phyloP scores from a whole-genome alignment of 2,113 vertebrate species.

The Ranitomeya imitator region DNA sequence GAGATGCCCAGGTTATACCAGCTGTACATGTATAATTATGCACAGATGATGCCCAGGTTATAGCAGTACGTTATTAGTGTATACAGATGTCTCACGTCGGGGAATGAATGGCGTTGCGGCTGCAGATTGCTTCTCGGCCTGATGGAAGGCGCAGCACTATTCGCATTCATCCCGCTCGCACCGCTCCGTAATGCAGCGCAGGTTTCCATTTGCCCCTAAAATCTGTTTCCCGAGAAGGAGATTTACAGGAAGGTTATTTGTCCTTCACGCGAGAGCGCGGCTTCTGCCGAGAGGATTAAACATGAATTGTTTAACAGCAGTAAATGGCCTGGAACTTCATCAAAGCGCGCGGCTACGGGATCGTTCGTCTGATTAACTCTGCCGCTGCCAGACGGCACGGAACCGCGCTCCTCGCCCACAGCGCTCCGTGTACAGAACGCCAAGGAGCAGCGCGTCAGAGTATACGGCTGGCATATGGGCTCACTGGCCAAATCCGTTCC shows the following conservation, averaged over 20 bases:
- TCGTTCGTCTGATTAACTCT: constrained; percentile 37
- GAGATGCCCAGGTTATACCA: too few species aligned
- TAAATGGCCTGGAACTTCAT: constrained; percentile 50
- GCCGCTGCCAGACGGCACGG: not conserved
- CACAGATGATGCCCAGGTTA: not conserved
- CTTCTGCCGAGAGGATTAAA: constrained; percentile 29
- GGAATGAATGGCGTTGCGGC: not conserved
- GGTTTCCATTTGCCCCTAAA: constrained; percentile 31
- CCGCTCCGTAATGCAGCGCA: not conserved
- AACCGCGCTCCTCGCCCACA: not conserved
- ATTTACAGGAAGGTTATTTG: constrained; percentile 43
- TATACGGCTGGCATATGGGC: not conserved
- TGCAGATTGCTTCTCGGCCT: not conserved
- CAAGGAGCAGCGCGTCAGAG: not conserved
- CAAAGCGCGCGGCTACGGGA: constrained; percentile 5
- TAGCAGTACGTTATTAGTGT: not conserved
- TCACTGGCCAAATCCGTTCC: not conserved
- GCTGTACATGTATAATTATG: too few species aligned
- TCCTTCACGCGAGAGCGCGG: constrained; percentile 44
- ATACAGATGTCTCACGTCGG: not conserved
- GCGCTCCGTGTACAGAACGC: not conserved
- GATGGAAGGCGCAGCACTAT: constrained; percentile 14
- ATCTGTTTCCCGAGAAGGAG: constrained; percentile 22
- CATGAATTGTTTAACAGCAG: constrained; percentile 46
- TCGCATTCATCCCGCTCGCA: constrained; percentile 19